phyloP scores from a whole-genome alignment of 2,113 vertebrate genomes.

The Oriolus oriolus region DNA sequence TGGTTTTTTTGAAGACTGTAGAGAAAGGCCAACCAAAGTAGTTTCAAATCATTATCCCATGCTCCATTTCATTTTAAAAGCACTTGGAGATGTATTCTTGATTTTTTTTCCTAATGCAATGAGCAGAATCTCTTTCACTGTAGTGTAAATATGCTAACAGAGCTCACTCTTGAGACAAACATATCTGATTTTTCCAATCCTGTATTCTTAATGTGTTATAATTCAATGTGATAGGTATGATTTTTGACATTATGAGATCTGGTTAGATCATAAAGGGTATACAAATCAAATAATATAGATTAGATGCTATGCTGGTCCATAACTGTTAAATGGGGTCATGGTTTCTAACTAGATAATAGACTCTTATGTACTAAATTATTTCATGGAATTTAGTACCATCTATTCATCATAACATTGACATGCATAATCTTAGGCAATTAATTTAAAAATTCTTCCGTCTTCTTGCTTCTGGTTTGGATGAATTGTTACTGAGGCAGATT shows the following conservation, averaged over 20 bases:
- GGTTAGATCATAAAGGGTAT: constrained; percentile 84
- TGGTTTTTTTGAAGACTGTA: neutral
- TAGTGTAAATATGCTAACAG: neutral
- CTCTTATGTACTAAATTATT: constrained; percentile 77
- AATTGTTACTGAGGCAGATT: neutral
- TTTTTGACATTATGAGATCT: constrained; percentile 82
- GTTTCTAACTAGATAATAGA: constrained; percentile 80
- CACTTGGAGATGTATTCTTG: neutral
- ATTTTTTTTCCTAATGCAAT: neutral
- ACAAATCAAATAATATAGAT: constrained; percentile 89
- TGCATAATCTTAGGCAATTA: neutral
- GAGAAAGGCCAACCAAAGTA: neutral
- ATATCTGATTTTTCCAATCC: constrained; percentile 4
- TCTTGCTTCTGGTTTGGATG: neutral
- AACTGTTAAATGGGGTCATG: constrained; percentile 79
- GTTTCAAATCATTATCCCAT: neutral
- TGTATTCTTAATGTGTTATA: constrained; percentile 63
- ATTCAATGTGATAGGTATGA: constrained; percentile 71
- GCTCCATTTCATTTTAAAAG: neutral
- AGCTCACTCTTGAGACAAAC: constrained; percentile 45
- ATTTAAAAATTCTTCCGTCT: neutral
- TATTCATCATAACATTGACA: constrained; percentile 34
- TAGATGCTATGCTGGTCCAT: constrained; percentile 78
- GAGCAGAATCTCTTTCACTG: neutral
- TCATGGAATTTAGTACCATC: constrained; percentile 60